phyloP scores from a whole-genome alignment of 1,140 invertebrate genomes.

The Ctenoplectra terminalis region DNA sequence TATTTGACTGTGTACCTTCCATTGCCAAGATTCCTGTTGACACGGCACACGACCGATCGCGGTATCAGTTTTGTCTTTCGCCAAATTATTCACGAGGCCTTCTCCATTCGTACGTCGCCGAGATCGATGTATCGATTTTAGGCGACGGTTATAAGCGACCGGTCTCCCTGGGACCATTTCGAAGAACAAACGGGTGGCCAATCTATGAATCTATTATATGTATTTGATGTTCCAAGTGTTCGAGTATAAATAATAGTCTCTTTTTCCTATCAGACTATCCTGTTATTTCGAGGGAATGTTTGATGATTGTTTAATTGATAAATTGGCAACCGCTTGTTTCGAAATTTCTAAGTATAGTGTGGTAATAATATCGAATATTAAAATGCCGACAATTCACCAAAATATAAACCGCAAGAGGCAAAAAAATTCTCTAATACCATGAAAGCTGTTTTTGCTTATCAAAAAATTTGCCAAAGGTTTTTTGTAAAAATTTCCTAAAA shows the following conservation, averaged over 20 bases:
- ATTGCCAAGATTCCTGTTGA: conserved; percentile 75
- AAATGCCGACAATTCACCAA: no score
- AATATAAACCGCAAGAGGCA: no score
- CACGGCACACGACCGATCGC: conserved; percentile 64
- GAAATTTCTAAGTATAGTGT: no score
- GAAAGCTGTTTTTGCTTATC: no score
- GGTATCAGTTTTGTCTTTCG: conserved; percentile 71
- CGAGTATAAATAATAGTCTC: not conserved
- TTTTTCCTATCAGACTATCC: no score
- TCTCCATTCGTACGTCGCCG: conserved; percentile 26
- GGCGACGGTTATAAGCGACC: not conserved
- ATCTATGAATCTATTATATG: not conserved
- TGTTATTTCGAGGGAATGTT: no score
- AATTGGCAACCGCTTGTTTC: no score
- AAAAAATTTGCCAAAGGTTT: no score
- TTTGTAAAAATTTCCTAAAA: not conserved
- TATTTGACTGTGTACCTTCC: conserved; percentile 76
- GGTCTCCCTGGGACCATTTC: conserved; percentile 10
- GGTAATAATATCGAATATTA: no score
- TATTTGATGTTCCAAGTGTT: conserved; percentile 22
- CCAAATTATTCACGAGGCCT: conserved; percentile 66
- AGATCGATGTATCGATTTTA: conserved; percentile 63
- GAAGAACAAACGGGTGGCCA: conserved; percentile 17
- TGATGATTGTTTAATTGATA: no score
- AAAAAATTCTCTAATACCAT: no score